Evolutionary conservation across 2,113 vertebrate species (phyloP).

Genomic region (Oxyruncus cristatus): DNA sequence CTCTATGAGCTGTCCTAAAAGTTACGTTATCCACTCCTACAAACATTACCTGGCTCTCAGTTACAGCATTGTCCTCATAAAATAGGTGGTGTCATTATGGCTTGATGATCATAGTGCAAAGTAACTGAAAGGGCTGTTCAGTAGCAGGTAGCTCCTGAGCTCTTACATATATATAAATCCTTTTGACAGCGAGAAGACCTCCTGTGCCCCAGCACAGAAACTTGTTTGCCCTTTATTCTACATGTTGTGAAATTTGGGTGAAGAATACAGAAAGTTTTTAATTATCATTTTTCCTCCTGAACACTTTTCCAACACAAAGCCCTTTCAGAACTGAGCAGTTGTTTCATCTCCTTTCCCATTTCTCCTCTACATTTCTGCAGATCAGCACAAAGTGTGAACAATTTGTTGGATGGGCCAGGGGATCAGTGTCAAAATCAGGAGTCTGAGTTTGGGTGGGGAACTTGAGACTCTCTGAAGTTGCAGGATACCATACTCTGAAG

Average conservation of each 20-base stretch:
- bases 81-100: background rate
- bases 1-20: background rate
- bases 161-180: background rate
- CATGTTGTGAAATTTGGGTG: background rate
- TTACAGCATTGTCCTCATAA: background rate
- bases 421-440: background rate
- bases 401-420: background rate
- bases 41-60: background rate
- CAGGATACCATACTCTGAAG: background rate
- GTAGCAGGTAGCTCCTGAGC: background rate
- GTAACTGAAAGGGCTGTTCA: background rate
- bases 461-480: background rate
- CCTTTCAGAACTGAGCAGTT: background rate
- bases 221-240: background rate
- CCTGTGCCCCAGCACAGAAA: background rate
- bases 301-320: background rate
- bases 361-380: background rate
- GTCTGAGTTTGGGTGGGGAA: background rate
- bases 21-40: background rate
- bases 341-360: background rate
- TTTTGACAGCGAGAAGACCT: background rate
- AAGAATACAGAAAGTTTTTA: background rate
- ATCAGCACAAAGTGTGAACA: background rate
- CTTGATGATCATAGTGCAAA: background rate
- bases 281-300: background rate